phyloP scores from a whole-genome alignment of 1,140 invertebrate genomes.

The Uloborus diversus region DNA sequence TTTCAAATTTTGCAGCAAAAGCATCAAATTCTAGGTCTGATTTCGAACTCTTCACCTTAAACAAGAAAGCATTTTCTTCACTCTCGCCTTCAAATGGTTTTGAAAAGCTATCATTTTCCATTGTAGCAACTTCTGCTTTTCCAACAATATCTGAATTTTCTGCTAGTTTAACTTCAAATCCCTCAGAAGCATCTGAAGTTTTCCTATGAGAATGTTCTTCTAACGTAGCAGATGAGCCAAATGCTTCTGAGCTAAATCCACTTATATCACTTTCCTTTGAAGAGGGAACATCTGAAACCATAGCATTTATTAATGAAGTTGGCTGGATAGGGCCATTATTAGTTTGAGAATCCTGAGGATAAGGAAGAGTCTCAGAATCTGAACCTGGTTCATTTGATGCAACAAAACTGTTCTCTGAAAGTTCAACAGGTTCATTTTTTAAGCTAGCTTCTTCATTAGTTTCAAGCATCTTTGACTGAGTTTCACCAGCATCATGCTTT shows the following conservation, averaged over 20 bases:
- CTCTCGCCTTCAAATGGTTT: conserved; percentile 34
- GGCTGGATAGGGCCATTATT: conserved; percentile 7
- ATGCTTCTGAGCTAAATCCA: neutral
- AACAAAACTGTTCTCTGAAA: neutral
- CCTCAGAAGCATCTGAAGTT: conserved; percentile 3
- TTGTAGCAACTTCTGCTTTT: neutral
- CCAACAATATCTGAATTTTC: neutral
- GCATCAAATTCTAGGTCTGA: conserved; percentile 62
- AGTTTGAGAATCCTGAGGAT: conserved; percentile 53
- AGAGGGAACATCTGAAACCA: neutral
- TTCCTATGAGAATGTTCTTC: conserved; percentile 8
- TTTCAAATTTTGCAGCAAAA: conserved; percentile 62
- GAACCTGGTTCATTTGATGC: conserved; percentile 28
- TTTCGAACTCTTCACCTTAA: conserved; percentile 29
- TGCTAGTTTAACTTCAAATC: neutral
- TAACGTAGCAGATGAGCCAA: conserved; percentile 8
- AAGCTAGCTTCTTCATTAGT: neutral
- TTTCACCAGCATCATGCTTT: conserved; percentile 17
- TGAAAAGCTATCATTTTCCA: conserved; percentile 9
- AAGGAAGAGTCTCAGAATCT: conserved; percentile 32
- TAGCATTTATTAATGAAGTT: neutral
- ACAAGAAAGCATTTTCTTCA: conserved; percentile 27
- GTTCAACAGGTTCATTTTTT: neutral
- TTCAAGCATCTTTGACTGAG: conserved; percentile 6
- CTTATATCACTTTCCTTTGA: neutral